Evolutionary conservation across 1,140 invertebrate genomes (phyloP).

Genomic region (Drosophila carrolli): DNA sequence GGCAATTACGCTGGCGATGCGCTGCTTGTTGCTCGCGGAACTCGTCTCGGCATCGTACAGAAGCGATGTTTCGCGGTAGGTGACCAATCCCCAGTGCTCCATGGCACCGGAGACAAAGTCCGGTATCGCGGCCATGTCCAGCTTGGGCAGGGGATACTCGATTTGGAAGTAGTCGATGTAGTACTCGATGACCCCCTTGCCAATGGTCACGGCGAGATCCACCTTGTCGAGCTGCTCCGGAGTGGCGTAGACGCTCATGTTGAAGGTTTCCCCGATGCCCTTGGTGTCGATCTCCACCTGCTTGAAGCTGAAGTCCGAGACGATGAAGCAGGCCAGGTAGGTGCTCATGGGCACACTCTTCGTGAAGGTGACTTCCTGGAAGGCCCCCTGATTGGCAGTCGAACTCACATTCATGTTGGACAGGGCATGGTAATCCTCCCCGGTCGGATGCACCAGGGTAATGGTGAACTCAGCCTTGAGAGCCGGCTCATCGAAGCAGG

Average conservation of each 20-base stretch:
- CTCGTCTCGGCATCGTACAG: slow-evolving; percentile 89
- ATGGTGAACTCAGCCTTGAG: slow-evolving; percentile 96
- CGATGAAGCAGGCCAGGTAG: slow-evolving; percentile 95
- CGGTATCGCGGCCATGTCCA: slow-evolving; percentile 96
- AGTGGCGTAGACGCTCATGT: slow-evolving; percentile 90
- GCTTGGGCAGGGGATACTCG: slow-evolving; percentile 93
- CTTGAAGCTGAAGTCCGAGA: slow-evolving; percentile 92
- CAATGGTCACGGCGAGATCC: slow-evolving; percentile 92
- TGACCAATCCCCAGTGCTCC: slow-evolving; percentile 97
- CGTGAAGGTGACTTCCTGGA: slow-evolving; percentile 86
- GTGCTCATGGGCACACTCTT: slow-evolving; percentile 97
- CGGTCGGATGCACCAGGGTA: slow-evolving; percentile 89
- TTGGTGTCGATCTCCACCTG: slow-evolving; percentile 86
- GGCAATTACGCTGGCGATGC: slow-evolving; percentile 92
- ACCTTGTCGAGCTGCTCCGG: slow-evolving; percentile 91
- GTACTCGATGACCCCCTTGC: slow-evolving; percentile 92
- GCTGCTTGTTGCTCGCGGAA: slow-evolving; percentile 90
- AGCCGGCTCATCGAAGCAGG: slow-evolving; percentile 98
- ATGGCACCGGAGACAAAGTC: slow-evolving; percentile 98
- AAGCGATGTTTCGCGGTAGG: slow-evolving; percentile 93
- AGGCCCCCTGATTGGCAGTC: slow-evolving; percentile 29
- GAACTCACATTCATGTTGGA: slow-evolving; percentile 90
- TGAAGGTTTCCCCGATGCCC: slow-evolving; percentile 86
- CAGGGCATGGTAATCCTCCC: slow-evolving; percentile 89
- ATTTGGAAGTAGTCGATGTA: slow-evolving; percentile 95